Base-by-base conservation (phyloP, 2,888 invertebrate genomes). In the Agonopterix alstromeriana region DNA sequence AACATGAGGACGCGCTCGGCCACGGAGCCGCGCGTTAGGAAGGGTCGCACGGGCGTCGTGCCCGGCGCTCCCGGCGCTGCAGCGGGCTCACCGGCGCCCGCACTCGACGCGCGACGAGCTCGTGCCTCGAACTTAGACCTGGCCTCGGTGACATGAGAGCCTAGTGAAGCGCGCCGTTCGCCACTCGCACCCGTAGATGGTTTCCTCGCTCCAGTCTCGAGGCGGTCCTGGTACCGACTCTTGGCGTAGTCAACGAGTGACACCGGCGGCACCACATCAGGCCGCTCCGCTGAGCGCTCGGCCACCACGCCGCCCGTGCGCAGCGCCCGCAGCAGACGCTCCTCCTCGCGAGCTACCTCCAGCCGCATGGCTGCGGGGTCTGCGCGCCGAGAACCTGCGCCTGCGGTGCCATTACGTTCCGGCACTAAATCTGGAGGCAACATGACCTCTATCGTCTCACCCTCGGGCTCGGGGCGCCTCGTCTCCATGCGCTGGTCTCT, bases 1-100 rank as follows among this genome's bases (percentile, higher is more conserved):
- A 97, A 97, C 82, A 97, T 95, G 56, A 97, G 91, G 55, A 97
- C 97, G 45, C 97, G 90, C 73, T 97, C 97, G 17, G 97, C 97
- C 2, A 97, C 97, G 4, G 97, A 97, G 17, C 97, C 97, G 52
- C 97, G 91, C 42, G 96, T 96, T 48, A 97, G 89, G 80, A 96
- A 96, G 10, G 96, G 96, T 46, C 95, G 90, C 49, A 96, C 94
- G 5, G 96, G 95, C 46, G 80, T 70, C 27, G 75, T 69, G 40
- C 80, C 85, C 27, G 27, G 27, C 17, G 73, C 54, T 9, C 58
- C 70, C 48, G 84, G 73, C 2, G 40, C 35, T 48, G 81, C 77
- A 45, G 81, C 77, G 45, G 83, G 57, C 51, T 83, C 86, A 10
- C 68, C 64, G 48, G 84, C 69, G 53, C 87, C 89, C 60, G 71